These are phyloP conservation scores for Donacobius atricapilla DNA, from an alignment of 2,113 vertebrate species.

Conservation along the genomic window DNA sequence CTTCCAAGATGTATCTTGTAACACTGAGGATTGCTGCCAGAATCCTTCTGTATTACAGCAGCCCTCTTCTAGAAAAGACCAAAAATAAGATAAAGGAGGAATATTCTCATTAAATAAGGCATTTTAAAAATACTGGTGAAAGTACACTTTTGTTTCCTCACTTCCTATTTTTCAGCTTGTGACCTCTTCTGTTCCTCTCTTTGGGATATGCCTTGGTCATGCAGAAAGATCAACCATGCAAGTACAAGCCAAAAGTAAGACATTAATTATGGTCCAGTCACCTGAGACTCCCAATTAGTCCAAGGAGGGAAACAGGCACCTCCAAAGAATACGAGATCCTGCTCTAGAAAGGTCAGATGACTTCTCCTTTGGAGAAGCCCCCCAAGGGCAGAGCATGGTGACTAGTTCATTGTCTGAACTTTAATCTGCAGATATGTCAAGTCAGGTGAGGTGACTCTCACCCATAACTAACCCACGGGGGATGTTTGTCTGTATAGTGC, in stretches of 20 bases:
- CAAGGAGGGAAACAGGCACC: background rate
- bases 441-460: background rate
- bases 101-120: background rate
- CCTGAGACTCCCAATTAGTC: background rate
- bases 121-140: background rate
- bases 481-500: background rate
- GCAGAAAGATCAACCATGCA: background rate
- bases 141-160: background rate
- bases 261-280: slow-evolving; percentile 12
- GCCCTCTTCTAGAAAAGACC: background rate
- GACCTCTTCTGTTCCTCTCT: background rate
- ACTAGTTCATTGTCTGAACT: background rate
- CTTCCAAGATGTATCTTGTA: background rate
- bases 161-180: background rate
- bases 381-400: background rate
- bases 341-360: background rate
- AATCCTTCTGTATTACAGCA: background rate
- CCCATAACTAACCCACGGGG: background rate
- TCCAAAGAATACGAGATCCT: background rate
- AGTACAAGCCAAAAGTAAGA: background rate
- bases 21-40: background rate
- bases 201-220: background rate
- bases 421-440: background rate
- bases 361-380: background rate
- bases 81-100: background rate